Evolutionary conservation across 2,113 vertebrate species (phyloP).

Genomic region (Charina bottae): DNA sequence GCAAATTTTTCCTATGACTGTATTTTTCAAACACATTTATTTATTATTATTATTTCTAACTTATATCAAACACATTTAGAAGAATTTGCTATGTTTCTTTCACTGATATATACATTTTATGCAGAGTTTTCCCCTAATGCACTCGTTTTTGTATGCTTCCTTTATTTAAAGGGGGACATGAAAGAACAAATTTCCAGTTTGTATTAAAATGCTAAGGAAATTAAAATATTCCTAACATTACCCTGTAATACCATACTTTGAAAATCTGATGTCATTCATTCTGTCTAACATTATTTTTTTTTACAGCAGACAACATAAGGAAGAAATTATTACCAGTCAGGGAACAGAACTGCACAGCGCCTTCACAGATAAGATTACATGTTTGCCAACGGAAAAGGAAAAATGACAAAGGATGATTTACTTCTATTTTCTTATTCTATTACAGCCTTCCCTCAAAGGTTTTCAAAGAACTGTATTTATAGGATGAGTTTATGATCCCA

Average conservation of each 20-base stretch:
- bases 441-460: not conserved
- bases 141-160: not conserved
- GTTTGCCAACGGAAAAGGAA: constrained; percentile 4
- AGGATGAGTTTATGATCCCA: not conserved
- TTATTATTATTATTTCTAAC: no score
- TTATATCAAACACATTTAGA: not conserved
- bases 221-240: not conserved
- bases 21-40: not conserved
- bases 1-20: not conserved
- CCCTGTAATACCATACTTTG: not conserved
- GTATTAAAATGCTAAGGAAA: not conserved
- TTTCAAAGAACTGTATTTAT: not conserved
- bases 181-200: not conserved
- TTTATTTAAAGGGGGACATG: not conserved
- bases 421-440: accelerated
- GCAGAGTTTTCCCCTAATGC: not conserved
- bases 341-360: not conserved
- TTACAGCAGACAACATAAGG: not conserved
- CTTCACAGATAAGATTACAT: not conserved
- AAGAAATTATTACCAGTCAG: not conserved
- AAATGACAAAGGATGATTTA: not conserved
- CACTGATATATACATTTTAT: not conserved
- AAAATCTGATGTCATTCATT: not conserved
- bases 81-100: not conserved
- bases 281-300: not conserved